Evolutionary conservation across 2,888 invertebrate genomes (phyloP).

Genomic region (Heliconius hortense): DNA sequence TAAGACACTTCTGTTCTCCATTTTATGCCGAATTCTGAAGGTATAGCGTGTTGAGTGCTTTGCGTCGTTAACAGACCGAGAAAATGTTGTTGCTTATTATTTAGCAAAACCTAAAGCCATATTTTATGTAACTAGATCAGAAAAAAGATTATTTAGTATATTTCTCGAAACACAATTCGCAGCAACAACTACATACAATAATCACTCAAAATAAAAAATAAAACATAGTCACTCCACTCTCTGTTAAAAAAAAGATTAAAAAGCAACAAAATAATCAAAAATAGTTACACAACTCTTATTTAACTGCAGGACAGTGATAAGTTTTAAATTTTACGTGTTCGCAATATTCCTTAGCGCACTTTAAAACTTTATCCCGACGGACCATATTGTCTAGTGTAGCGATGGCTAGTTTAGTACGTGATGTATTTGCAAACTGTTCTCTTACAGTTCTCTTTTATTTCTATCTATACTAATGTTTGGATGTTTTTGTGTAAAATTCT

Average conservation of each 20-base stretch:
- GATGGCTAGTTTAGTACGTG: constrained; percentile 21
- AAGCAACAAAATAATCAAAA: background rate
- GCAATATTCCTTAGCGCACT: constrained; percentile 9
- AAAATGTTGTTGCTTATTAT: too few relatives aligned
- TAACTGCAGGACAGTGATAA: constrained; percentile 17
- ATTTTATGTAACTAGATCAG: background rate
- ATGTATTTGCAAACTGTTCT: constrained; percentile 18
- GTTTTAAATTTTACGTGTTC: constrained; percentile 18
- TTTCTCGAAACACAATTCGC: background rate
- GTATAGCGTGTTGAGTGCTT: too few relatives aligned
- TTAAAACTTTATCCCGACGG: constrained; percentile 19
- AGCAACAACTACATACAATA: background rate
- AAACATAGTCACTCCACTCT: background rate
- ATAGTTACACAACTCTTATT: background rate
- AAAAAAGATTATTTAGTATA: background rate
- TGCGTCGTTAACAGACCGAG: too few relatives aligned
- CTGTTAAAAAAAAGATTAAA: background rate
- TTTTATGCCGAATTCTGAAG: too few relatives aligned
- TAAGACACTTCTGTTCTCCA: too few relatives aligned
- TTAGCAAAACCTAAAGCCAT: background rate
- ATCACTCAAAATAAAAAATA: background rate
- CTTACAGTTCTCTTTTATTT: constrained; percentile 2
- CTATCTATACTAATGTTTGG: background rate
- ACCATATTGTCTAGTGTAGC: constrained; percentile 22
- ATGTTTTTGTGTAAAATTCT: background rate